Percentiles rank a stretch among this genome's conserved stretches.
These are phyloP conservation scores for Chydorus sphaericus DNA, from an alignment of 2,888 invertebrate genomes.

Conservation along the genomic window DNA sequence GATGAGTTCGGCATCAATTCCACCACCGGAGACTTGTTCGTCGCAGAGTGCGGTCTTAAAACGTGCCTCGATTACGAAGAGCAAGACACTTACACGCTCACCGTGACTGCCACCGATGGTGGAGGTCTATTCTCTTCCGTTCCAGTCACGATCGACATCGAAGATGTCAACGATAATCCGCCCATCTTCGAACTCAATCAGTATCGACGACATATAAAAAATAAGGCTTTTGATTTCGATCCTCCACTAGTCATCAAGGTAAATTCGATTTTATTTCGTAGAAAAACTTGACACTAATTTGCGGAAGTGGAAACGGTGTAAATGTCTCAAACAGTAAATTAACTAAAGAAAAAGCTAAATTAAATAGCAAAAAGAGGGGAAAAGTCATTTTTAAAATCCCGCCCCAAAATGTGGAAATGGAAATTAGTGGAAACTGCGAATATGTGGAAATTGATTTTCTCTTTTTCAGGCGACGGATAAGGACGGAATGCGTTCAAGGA, in stretches of 20 bases:
- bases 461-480: conserved; percentile 49
- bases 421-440: no score
- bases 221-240: conserved; percentile 58
- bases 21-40: conserved; percentile 47
- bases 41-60: conserved; percentile 30
- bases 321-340: not conserved
- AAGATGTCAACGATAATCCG: conserved; percentile 62
- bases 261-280: conserved; percentile 4
- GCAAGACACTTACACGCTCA: conserved; percentile 62
- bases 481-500: conserved; percentile 38
- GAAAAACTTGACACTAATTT: not conserved
- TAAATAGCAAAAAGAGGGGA: not conserved
- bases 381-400: no score
- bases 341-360: not conserved
- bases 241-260: conserved; percentile 59
- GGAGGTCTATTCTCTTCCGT: conserved; percentile 46
- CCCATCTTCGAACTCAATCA: conserved; percentile 53
- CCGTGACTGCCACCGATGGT: conserved; percentile 64
- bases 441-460: no score
- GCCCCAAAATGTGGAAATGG: no score
- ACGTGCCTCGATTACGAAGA: conserved; percentile 53
- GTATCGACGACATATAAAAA: conserved; percentile 53
- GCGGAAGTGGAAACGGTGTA: not conserved
- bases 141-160: conserved; percentile 46
- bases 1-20: conserved; percentile 56